A percentile compares a stretch with the other conserved stretches of the same genome.
Evolutionary conservation across 2,888 invertebrate species (phyloP).

Genomic region (Conomelus anceps): DNA sequence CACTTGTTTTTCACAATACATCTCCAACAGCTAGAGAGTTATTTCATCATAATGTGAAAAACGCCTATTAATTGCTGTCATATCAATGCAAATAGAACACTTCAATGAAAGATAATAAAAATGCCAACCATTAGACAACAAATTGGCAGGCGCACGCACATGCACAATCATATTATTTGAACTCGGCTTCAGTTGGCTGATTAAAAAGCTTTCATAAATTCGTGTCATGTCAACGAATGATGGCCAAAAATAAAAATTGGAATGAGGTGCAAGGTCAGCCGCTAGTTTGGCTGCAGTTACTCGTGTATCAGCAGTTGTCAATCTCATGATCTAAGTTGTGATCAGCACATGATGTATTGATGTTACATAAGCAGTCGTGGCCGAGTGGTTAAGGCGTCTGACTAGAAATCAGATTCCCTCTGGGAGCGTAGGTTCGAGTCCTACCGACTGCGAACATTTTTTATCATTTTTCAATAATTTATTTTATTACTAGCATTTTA

Average conservation of each 20-base stretch:
- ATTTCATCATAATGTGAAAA: not conserved
- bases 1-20: too few relatives aligned
- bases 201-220: not conserved
- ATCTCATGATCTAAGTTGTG: too few relatives aligned
- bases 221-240: not conserved
- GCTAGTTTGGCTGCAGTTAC: too few relatives aligned
- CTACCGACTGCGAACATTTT: conserved; percentile 68
- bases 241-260: too few relatives aligned
- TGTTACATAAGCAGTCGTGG: conserved; percentile 35
- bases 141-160: not conserved
- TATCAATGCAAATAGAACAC: not conserved
- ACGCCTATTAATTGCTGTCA: not conserved
- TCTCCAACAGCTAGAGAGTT: too few relatives aligned
- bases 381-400: conserved; percentile 36
- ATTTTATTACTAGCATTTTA: too few relatives aligned
- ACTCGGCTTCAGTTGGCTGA: not conserved
- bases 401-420: conserved; percentile 54
- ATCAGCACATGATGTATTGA: too few relatives aligned
- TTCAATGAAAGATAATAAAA: not conserved
- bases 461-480: conserved; percentile 1
- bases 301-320: too few relatives aligned
- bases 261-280: too few relatives aligned
- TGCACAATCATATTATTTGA: not conserved
- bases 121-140: not conserved
- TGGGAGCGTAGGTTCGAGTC: conserved; percentile 87